phyloP scores from a whole-genome alignment of 1,140 invertebrate species.

The Drosophila murphyi region DNA sequence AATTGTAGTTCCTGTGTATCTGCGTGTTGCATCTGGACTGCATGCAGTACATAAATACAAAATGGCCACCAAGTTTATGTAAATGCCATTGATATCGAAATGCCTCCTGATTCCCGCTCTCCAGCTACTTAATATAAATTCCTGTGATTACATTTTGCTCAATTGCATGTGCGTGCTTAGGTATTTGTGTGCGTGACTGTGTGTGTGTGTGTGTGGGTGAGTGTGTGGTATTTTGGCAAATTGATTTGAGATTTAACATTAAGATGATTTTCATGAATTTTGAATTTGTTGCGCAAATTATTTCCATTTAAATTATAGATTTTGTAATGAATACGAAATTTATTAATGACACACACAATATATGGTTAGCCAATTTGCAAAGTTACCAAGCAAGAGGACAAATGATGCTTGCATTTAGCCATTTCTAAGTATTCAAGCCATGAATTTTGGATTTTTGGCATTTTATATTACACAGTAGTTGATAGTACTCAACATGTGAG shows the following conservation, averaged over 20 bases:
- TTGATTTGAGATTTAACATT: slow-evolving; percentile 60
- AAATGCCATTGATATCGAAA: slow-evolving; percentile 57
- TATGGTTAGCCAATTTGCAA: slow-evolving; percentile 21
- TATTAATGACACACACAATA: slow-evolving; percentile 52
- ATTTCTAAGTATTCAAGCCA: slow-evolving; percentile 13
- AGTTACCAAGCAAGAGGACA: slow-evolving; percentile 2
- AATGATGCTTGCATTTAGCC: slow-evolving; percentile 2
- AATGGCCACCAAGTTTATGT: slow-evolving; percentile 72
- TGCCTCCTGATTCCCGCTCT: slow-evolving; percentile 41
- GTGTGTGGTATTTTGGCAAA: slow-evolving; percentile 54
- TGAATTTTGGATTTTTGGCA: neutral
- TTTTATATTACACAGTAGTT: neutral
- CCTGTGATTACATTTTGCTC: slow-evolving; percentile 79
- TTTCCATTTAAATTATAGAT: slow-evolving; percentile 76
- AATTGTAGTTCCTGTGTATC: slow-evolving; percentile 81
- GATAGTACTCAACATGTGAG: neutral
- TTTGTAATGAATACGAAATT: slow-evolving; percentile 77
- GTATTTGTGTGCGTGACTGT: neutral
- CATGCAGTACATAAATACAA: slow-evolving; percentile 48
- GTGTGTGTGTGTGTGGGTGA: slow-evolving; percentile 14
- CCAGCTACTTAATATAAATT: slow-evolving; percentile 75
- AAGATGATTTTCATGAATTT: slow-evolving; percentile 63
- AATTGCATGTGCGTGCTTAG: slow-evolving; percentile 66
- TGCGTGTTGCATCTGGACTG: slow-evolving; percentile 60
- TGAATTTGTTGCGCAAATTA: slow-evolving; percentile 66